Percentiles rank a stretch among this genome's conserved stretches.
phyloP scores from a whole-genome alignment of 2,113 vertebrate species.

The Sylvia atricapilla region DNA sequence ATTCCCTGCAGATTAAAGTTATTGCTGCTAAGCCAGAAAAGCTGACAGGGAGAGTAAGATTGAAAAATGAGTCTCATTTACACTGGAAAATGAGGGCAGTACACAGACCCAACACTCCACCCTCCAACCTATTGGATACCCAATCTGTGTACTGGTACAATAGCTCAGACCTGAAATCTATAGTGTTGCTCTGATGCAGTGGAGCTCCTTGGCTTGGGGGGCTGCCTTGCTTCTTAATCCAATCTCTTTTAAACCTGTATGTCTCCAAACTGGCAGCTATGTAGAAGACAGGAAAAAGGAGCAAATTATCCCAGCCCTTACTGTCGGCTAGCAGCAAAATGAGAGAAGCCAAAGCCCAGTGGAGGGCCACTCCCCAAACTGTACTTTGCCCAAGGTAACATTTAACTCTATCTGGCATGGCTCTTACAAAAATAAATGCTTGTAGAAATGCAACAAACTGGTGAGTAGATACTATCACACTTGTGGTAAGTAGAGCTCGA shows the following conservation, averaged over 20 bases:
- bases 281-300: neutral
- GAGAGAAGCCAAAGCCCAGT: neutral
- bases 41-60: neutral
- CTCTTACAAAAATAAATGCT: neutral
- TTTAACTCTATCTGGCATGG: neutral
- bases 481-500: neutral
- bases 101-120: neutral
- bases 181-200: neutral
- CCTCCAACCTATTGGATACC: neutral
- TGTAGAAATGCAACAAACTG: neutral
- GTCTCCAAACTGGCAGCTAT: neutral
- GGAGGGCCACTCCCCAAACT: neutral
- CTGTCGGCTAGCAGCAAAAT: neutral
- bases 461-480: neutral
- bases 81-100: neutral
- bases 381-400: neutral
- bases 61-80: neutral
- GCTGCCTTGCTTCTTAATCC: neutral
- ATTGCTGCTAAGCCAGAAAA: neutral
- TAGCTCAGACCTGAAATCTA: neutral
- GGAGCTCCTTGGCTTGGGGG: neutral
- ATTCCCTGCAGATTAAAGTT: neutral
- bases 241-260: neutral
- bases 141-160: neutral
- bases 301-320: neutral